Evolutionary conservation across 2,113 vertebrate genomes (phyloP).

Genomic region (Heliornis fulica): DNA sequence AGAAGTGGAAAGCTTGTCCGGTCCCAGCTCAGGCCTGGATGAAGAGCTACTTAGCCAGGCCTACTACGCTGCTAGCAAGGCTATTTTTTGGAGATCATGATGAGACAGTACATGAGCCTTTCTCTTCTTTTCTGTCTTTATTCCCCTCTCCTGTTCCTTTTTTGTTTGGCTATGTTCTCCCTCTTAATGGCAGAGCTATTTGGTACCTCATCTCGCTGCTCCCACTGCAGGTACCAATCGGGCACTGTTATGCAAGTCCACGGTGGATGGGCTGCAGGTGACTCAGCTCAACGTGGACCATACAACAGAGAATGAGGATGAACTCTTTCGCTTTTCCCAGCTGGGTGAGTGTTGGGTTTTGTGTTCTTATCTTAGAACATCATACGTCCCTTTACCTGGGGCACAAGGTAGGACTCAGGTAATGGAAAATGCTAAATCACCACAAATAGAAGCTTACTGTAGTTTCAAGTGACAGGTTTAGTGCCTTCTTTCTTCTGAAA

Average conservation of each 20-base stretch:
- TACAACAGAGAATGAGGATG: constrained; percentile 91
- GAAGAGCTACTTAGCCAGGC: background rate
- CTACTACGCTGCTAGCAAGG: background rate
- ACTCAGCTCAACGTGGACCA: constrained; percentile 92
- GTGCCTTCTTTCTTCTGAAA: background rate
- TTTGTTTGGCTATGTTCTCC: background rate
- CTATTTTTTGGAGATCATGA: background rate
- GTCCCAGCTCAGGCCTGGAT: background rate
- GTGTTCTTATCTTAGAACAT: background rate
- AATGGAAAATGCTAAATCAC: background rate
- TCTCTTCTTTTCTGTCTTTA: constrained; percentile 29
- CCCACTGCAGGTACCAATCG: constrained; percentile 87
- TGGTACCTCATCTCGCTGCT: constrained; percentile 36
- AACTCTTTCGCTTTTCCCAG: constrained; percentile 90
- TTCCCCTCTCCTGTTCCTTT: background rate
- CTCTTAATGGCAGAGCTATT: background rate
- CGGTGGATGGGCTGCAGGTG: constrained; percentile 92
- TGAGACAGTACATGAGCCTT: background rate
- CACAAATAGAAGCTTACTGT: background rate
- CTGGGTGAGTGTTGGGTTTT: constrained; percentile 79
- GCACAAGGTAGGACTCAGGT: background rate
- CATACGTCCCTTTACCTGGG: background rate
- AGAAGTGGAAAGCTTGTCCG: background rate
- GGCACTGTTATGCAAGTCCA: constrained; percentile 91
- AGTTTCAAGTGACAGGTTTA: background rate